Conservation (phyloP, 2,797 vertebrate species). For the Paedocypris micromegethes region DNA sequence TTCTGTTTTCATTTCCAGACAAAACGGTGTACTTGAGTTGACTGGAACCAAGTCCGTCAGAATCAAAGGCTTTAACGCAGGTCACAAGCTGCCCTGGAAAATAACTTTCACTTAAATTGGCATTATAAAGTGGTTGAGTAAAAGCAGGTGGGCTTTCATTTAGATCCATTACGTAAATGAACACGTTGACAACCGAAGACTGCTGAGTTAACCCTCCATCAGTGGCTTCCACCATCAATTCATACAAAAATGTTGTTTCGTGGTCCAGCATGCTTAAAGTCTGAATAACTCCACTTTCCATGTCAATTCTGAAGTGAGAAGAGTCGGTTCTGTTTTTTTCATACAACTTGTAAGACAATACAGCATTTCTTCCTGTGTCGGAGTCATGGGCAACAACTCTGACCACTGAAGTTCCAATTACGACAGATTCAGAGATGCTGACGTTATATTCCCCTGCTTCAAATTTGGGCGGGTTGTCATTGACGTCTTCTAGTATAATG, state of each 20-base stretch:
- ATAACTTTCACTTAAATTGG: conserved; percentile 71
- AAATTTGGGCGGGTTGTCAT: conserved; percentile 76
- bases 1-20: conserved; percentile 73
- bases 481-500: conserved; percentile 78
- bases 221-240: conserved; percentile 66
- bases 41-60: conserved; percentile 64
- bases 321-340: conserved; percentile 60
- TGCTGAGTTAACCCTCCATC: conserved; percentile 72
- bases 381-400: conserved; percentile 68
- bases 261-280: conserved; percentile 69
- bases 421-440: conserved; percentile 73
- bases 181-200: conserved; percentile 64
- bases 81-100: conserved; percentile 74
- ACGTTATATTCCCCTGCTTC: conserved; percentile 58
- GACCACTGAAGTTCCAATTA: conserved; percentile 68
- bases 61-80: conserved; percentile 73
- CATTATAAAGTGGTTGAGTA: conserved; percentile 70
- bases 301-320: conserved; percentile 72
- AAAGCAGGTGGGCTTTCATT: conserved; percentile 79
- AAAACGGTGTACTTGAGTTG: conserved; percentile 75
- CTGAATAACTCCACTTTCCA: conserved; percentile 68
- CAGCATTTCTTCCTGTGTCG: conserved; percentile 71
- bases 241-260: conserved; percentile 64
- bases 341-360: conserved; percentile 72
- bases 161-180: conserved; percentile 69